Base-by-base conservation (phyloP, 2,113 vertebrate species). In the Heteronetta atricapilla region DNA sequence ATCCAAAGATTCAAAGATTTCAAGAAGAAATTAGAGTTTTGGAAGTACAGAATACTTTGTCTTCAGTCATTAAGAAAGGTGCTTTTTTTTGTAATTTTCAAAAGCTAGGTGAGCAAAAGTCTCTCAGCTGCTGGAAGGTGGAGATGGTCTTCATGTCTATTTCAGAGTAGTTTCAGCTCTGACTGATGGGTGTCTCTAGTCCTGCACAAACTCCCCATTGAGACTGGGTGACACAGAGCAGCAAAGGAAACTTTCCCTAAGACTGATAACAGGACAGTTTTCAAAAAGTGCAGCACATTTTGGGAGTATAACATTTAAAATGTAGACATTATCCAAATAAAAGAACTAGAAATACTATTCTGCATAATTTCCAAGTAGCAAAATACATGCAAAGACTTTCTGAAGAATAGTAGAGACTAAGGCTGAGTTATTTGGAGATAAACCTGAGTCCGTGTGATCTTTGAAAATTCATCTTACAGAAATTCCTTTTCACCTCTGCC, bases 211-310 rank as follows among this genome's bases (percentile, higher is more conserved):
- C 23, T 38, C 40, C 17, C 8, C 50, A 29, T 1, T 34, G 33
- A 69, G 53, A 38, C 31, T 52, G 33, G 25, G 31, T 0, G 0
- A 69, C 62, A 59, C 5, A 82, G 16, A 82, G 16, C n/a, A 82
- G 62, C 58, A 79, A 50, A 44, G 21, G 55, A 88, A 86, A 19
- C n/a, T 52, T 44, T 67, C 22, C 16, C 40, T 77, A 11, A n/a
- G 31, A 59, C 10, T 4, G 22, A 40, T 36, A 31, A 82, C 0
- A 0, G 36, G 34, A 3, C 26, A 66, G 22, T 44, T 64, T 33
- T 76, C 22, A 36, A 62, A 59, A 70, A 40, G 8, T 19, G 75
- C 18, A 53, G 58, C 46, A 77, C 11, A 31, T 76, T 56, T 69
- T 4, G 6, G 17, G 33, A 82, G 86, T 89, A 20, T 12, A 82